Evolutionary conservation across 2,797 vertebrate genomes (phyloP), one percentile per base, ranked within the genome.

Genomic region (Darevskia mixta): DNA sequence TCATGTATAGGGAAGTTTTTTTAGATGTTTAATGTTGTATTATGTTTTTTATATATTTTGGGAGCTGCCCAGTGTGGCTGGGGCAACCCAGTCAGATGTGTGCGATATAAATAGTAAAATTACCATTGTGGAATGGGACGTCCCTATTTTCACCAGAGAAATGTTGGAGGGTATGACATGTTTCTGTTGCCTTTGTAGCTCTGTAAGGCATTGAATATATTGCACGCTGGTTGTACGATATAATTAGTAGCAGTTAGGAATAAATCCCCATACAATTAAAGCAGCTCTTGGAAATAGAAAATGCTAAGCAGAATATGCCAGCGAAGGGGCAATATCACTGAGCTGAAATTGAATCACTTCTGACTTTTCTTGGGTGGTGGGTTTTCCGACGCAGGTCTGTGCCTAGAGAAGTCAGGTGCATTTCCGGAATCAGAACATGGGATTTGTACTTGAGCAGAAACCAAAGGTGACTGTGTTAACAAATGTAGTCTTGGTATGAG

Each of bases 361-460:
- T 32, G n/a, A 76, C 15, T 75, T 27, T 81, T 81, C 1, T 8
- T 79, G 49, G 49, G 49, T 55, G n/a, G 6, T 38, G 20, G 64
- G 45, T 27, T 67, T 77, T 77, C 58, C 18, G 64, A 11, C 0
- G 11, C 41, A 80, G 27, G 66, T 23, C 27, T 41, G 6, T 8
- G 25, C 18, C 29, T n/a, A 82, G 5, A 61, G 38, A 35, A 82
- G 58, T 11, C 25, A 17, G 18, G 4, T 43, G 41, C 5, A 35
- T 35, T 72, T 72, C 15, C 71, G 35, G 13, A 32, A 72, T 15
- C 49, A 55, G 49, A 55, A 66, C 18, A 73, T 10, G 49, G 66
- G 38, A 86, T 8, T 5, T 82, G 7, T n/a, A 91, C 80, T 81
- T 88, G 43, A 90, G 27, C 1, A 83, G 86, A 88, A 15, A 8